Base-by-base conservation (phyloP, 2,888 invertebrate genomes). In the Perithous albicinctus region DNA sequence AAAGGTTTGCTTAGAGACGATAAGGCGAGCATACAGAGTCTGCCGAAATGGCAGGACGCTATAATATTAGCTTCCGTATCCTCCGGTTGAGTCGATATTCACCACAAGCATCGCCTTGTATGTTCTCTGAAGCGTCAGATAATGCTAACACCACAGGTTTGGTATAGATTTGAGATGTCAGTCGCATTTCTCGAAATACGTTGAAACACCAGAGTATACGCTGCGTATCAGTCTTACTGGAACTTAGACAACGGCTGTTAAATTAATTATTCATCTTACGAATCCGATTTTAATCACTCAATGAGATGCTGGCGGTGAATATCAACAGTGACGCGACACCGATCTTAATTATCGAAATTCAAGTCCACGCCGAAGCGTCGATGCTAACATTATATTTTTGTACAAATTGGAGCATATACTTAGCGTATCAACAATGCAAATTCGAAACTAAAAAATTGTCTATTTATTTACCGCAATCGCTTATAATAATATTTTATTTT, bases 11-110 rank as follows among this genome's bases (percentile, higher is more conserved):
- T n/a, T 6, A 23, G 64, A 66, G 20, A 8, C 66, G 66, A 66
- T 48, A 66, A 66, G 32, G 18, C 64, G 15, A 20, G 10, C 8
- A 35, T 32, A 48, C 46, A 18, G n/a, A 20, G 32, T 35, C 7
- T 6, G 35, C 12, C 20, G 23, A 23, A 51, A 69, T 8, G 12
- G 32, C 20, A 12, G 20, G 32, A n/a, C 5, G 35, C n/a, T 23
- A 35, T 48, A 35, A 35, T 51, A 67, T 69, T 51, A 69, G 67
- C 23, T 54, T 54, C 23, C 67, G 51, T 23, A 23, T 69, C 18
- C 7, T 6, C 32, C 23, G 51, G 48, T 20, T 12, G 5, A 15
- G 12, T 29, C 15, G 38, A 51, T 23, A 35, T n/a, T n/a, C 35
- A 12, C 18, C 8, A 23, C 18, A 8, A 56, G 56, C 56, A 29